Conservation (phyloP, 2,888 invertebrate species). For the Laspeyria flexula region DNA sequence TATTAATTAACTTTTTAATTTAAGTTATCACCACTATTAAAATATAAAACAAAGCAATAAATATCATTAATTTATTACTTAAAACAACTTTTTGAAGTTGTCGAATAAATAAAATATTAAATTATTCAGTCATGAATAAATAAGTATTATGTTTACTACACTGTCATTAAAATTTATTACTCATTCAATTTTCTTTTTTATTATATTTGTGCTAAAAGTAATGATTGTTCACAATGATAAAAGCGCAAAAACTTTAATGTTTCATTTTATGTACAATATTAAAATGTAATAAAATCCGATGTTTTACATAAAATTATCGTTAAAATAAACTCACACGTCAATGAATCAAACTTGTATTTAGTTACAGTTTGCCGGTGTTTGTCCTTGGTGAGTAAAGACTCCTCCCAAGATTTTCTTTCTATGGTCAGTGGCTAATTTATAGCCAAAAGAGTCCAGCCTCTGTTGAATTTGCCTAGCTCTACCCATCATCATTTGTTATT, state of each 20-base stretch:
- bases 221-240: not conserved
- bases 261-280: not conserved
- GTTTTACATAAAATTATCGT: not conserved
- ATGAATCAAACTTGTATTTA: not conserved
- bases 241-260: not conserved
- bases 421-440: too few relatives aligned
- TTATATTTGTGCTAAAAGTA: not conserved
- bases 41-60: not conserved
- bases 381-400: too few relatives aligned
- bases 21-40: not conserved
- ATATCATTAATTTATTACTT: conserved; percentile 2
- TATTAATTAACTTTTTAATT: not conserved
- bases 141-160: not conserved
- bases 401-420: too few relatives aligned
- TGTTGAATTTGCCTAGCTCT: too few relatives aligned
- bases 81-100: conserved; percentile 40
- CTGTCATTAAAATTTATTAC: conserved; percentile 13
- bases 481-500: too few relatives aligned
- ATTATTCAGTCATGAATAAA: conserved; percentile 10
- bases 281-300: not conserved
- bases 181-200: not conserved
- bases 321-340: not conserved
- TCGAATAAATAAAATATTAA: conserved; percentile 4
- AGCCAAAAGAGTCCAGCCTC: too few relatives aligned
- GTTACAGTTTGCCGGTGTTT: not conserved